Evolutionary conservation across 2,888 invertebrate species (phyloP).

Genomic region (Troides helena): DNA sequence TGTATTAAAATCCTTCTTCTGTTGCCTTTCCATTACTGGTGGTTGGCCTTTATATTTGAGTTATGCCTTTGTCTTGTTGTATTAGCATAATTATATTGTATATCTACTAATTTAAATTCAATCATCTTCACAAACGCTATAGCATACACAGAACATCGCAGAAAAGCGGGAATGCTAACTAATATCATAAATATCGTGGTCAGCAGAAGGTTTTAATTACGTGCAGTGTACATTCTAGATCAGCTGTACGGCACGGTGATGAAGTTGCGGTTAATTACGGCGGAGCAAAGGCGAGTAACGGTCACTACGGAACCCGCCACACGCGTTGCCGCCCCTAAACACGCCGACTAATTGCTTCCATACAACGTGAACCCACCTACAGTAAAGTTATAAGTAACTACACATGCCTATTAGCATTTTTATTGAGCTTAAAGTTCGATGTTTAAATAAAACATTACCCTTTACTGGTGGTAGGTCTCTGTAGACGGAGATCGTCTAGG

Average conservation of each 20-base stretch:
- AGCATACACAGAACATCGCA: constrained; percentile 4
- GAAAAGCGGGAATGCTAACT: constrained; percentile 1
- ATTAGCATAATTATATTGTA: not conserved
- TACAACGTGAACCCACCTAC: constrained; percentile 41
- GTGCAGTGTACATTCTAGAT: constrained; percentile 27
- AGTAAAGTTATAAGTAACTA: constrained; percentile 16
- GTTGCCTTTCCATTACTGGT: too few relatives aligned
- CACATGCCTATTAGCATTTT: constrained; percentile 24
- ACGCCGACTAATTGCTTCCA: constrained; percentile 45
- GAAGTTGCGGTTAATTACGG: constrained; percentile 46
- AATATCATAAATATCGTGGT: constrained; percentile 23
- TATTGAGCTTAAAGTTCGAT: constrained; percentile 18
- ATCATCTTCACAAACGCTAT: not conserved
- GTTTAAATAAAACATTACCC: not conserved
- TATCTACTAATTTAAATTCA: not conserved
- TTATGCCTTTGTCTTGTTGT: not conserved
- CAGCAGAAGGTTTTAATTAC: constrained; percentile 29
- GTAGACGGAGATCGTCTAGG: too few relatives aligned
- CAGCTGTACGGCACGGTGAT: constrained; percentile 25
- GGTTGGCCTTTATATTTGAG: too few relatives aligned
- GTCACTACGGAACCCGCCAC: constrained; percentile 39
- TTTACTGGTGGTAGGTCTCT: too few relatives aligned
- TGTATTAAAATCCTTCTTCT: not conserved
- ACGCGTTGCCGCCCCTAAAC: constrained; percentile 45
- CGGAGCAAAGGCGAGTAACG: constrained; percentile 42